Percentiles rank a stretch among this genome's conserved stretches.
phyloP scores from a whole-genome alignment of 2,113 vertebrate species.

The Eleginops maclovinus region DNA sequence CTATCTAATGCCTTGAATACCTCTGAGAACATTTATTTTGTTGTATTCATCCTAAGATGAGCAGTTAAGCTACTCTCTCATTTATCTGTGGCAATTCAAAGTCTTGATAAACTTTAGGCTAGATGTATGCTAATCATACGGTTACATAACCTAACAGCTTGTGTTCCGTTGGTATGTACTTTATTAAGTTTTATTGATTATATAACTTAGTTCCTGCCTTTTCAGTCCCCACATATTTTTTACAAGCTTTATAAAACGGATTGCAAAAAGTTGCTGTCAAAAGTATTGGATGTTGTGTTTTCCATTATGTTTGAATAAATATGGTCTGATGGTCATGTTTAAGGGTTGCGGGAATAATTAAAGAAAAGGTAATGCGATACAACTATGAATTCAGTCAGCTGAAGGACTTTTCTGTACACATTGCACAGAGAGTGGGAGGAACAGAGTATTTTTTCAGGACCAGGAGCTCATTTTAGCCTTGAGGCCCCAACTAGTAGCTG shows the following conservation, averaged over 20 bases:
- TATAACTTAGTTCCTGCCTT: not conserved
- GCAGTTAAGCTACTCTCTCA: conserved; percentile 1
- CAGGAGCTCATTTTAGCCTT: no score
- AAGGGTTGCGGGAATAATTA: no score
- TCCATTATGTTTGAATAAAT: not conserved
- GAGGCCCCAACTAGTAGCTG: no score
- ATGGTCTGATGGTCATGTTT: no score
- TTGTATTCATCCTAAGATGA: not conserved
- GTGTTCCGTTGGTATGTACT: conserved; percentile 17
- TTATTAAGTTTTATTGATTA: conserved; percentile 9
- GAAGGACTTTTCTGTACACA: not conserved
- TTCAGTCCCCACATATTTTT: not conserved
- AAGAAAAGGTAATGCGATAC: no score
- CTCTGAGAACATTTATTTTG: conserved; percentile 23
- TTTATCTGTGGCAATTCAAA: not conserved
- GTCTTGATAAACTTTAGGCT: conserved; percentile 6
- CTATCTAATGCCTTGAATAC: conserved; percentile 27
- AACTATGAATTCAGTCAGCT: not conserved
- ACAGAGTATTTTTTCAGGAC: no score
- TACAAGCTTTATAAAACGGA: not conserved
- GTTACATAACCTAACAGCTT: not conserved
- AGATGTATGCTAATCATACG: not conserved
- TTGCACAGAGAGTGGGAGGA: no score
- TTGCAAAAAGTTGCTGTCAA: not conserved
- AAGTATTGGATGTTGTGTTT: not conserved